Evolutionary conservation across 2,113 vertebrate genomes (phyloP), one percentile per base, ranked within the genome.

Genomic region (Rhinoptilus africanus): DNA sequence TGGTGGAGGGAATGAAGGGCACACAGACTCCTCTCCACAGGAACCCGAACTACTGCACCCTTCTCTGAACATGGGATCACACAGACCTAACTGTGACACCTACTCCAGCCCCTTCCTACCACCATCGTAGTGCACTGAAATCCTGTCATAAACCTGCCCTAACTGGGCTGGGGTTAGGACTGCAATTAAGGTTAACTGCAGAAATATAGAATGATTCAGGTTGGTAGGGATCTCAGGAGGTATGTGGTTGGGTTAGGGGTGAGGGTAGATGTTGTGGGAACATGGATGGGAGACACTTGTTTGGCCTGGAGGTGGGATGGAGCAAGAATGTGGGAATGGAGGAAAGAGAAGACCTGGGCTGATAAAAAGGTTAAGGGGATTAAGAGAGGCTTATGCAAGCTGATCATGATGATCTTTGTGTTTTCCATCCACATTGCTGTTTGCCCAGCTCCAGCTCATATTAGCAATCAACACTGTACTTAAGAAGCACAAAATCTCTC

Each of bases 121-220:
- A 16, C 53, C 17, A 0, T 12, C 0, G 1, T 1, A 23, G 35
- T 14, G 69, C 7, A 1, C 7, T 19, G 74, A 34, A 85, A 24
- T 26, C 53, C 12, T 71, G 28, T 14, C 35, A 3, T 5, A 30
- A 14, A 4, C 45, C 35, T 12, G 13, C 28, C 22, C n/a, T 41
- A 9, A 5, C 12, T 8, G 3, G n/a, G 11, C 2, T 0, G 4
- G 51, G 39, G 11, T 10, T n/a, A 41, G 63, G 63, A 4, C 12
- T 62, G 47, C 4, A 47, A 6, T 10, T 21, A 2, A 17, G 3
- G 32, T 2, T 26, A 4, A 10, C 1, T 14, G 12, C 15, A 62
- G 68, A 12, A 45, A n/a, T n/a, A 3, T 5, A 32, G 71, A 57
- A n/a, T 4, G 3, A 9, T 30, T 19, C 4, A 5, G 34, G 14